Evolutionary conservation across 1,140 invertebrate species (phyloP).

Genomic region (Sarcophaga peregrina): DNA sequence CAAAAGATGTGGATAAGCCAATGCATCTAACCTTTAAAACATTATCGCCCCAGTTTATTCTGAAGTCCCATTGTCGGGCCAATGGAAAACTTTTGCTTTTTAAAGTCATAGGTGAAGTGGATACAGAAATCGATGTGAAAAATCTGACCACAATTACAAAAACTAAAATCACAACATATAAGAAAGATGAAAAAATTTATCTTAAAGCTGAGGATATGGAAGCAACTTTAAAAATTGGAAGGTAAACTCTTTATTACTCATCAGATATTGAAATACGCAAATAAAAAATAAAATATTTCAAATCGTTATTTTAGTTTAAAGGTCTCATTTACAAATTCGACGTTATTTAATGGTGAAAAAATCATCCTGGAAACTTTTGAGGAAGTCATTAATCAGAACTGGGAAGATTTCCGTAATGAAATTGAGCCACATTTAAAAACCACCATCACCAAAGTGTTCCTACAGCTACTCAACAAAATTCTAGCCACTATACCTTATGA

Average conservation of each 20-base stretch:
- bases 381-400: constrained; percentile 15
- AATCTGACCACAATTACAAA: background rate
- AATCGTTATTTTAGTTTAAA: background rate
- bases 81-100: constrained; percentile 12
- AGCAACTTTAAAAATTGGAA: background rate
- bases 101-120: background rate
- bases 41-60: background rate
- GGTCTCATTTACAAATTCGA: background rate
- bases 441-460: background rate
- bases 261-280: too few species aligned
- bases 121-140: background rate
- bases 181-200: background rate
- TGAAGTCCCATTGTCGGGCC: background rate
- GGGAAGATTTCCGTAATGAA: constrained; percentile 2
- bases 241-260: background rate
- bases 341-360: constrained; percentile 17
- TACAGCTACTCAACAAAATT: background rate
- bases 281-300: too few species aligned
- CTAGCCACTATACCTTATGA: background rate
- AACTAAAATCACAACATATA: background rate
- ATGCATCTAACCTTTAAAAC: background rate
- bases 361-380: background rate
- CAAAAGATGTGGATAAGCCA: background rate
- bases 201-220: background rate
- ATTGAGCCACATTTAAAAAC: constrained; percentile 4